phyloP scores from a whole-genome alignment of 2,888 invertebrate genomes.

The Pristionchus exspectatus region DNA sequence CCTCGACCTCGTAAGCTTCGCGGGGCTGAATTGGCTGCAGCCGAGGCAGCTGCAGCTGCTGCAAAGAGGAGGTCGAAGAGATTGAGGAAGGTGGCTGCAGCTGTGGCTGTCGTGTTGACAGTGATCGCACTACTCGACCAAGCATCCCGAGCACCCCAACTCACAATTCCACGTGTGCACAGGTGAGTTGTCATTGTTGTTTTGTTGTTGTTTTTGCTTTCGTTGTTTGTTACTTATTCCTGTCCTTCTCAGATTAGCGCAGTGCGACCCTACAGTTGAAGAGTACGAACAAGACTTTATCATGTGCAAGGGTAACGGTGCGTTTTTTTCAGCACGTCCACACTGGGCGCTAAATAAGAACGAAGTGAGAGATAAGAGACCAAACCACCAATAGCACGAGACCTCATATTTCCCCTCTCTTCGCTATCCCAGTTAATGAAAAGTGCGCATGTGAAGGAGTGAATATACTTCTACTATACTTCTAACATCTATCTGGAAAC shows the following conservation, averaged over 20 bases:
- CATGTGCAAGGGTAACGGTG: slow-evolving; percentile 5
- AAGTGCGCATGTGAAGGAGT: background rate
- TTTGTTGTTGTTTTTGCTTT: background rate
- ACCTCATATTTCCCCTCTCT: background rate
- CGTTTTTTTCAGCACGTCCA: background rate
- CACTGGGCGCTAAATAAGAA: background rate
- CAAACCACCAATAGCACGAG: background rate
- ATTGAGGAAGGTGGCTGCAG: background rate
- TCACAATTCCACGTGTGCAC: background rate
- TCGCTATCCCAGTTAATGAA: background rate
- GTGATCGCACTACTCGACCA: background rate
- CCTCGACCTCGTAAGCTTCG: background rate
- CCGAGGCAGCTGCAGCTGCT: background rate
- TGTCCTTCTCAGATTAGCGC: background rate
- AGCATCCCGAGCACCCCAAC: background rate
- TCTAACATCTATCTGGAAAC: no score
- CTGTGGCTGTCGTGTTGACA: background rate
- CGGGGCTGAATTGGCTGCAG: background rate
- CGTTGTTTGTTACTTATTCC: background rate
- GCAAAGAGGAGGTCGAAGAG: background rate
- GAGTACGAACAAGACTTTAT: background rate
- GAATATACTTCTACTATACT: no score
- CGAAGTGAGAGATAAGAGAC: background rate
- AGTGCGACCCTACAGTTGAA: background rate
- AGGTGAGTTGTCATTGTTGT: background rate